Conservation (phyloP, 1,140 invertebrate species). For the Drosophila saltans region DNA sequence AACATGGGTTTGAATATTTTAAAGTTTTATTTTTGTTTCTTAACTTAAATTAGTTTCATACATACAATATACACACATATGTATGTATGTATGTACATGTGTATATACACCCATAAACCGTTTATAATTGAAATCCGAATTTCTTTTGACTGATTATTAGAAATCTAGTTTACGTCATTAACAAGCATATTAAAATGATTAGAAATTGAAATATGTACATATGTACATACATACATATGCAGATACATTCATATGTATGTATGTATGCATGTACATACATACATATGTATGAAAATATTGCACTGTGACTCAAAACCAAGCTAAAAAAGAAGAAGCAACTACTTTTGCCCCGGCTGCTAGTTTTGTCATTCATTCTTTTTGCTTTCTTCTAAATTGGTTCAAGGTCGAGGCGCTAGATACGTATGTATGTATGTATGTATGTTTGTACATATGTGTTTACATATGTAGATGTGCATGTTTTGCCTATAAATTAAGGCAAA, state of each 20-base stretch:
- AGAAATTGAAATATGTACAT: not conserved
- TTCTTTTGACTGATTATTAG: not conserved
- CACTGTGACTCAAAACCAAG: not conserved
- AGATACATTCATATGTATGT: too few relatives aligned
- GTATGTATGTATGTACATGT: not conserved
- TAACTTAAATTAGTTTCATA: too few relatives aligned
- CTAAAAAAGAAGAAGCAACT: not conserved
- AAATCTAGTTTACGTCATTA: not conserved
- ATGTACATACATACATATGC: too few relatives aligned
- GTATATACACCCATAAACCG: not conserved
- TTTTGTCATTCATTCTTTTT: not conserved
- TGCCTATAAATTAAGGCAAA: constrained; percentile 18
- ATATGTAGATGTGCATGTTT: not conserved
- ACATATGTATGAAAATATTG: not conserved
- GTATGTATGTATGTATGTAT: not conserved
- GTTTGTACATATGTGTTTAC: too few relatives aligned
- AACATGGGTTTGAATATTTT: too few relatives aligned
- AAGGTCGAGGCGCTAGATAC: not conserved
- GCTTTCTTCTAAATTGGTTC: constrained; percentile 9
- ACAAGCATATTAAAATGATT: not conserved
- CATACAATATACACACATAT: not conserved
- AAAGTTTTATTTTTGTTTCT: too few relatives aligned
- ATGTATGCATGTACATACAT: too few relatives aligned
- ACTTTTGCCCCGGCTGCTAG: not conserved
- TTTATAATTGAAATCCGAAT: not conserved